phyloP scores from a whole-genome alignment of 2,113 vertebrate species.

The Erpornis zantholeuca region DNA sequence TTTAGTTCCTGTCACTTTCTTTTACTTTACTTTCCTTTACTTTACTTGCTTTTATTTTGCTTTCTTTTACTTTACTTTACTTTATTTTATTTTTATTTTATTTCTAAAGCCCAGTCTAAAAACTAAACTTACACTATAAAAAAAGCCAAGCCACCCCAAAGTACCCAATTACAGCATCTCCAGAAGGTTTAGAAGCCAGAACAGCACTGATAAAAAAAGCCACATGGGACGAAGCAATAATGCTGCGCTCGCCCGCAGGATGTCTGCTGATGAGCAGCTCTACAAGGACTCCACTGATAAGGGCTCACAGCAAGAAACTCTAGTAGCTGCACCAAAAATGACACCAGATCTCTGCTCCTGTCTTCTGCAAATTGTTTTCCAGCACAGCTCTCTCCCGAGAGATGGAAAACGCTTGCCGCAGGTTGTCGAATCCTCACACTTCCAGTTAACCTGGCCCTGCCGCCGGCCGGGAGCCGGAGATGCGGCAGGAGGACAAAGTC shows the following conservation, averaged over 20 bases:
- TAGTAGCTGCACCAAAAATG: slow-evolving; percentile 34
- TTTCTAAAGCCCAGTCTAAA: not conserved
- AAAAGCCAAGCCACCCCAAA: not conserved
- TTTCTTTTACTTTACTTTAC: not conserved
- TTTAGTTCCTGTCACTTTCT: not conserved
- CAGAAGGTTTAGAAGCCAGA: slow-evolving; percentile 33
- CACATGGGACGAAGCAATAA: slow-evolving; percentile 39
- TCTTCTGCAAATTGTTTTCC: slow-evolving; percentile 18
- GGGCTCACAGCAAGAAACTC: not conserved
- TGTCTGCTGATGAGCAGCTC: slow-evolving; percentile 29
- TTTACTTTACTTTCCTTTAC: not conserved
- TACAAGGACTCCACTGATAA: not conserved
- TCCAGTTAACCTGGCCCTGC: not conserved
- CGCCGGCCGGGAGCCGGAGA: not conserved
- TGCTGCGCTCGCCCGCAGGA: not conserved
- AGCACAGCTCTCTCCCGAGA: not conserved
- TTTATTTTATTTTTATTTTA: not conserved
- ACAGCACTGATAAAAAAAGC: not conserved
- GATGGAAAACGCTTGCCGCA: not conserved
- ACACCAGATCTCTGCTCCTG: slow-evolving; percentile 23
- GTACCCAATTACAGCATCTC: not conserved
- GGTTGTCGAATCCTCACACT: not conserved
- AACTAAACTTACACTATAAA: not conserved
- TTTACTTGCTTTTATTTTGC: not conserved
- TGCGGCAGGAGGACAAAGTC: not conserved